Percentiles rank a stretch among this genome's conserved stretches.
phyloP scores from a whole-genome alignment of 2,888 invertebrate genomes.

The Dendrolimus houi region DNA sequence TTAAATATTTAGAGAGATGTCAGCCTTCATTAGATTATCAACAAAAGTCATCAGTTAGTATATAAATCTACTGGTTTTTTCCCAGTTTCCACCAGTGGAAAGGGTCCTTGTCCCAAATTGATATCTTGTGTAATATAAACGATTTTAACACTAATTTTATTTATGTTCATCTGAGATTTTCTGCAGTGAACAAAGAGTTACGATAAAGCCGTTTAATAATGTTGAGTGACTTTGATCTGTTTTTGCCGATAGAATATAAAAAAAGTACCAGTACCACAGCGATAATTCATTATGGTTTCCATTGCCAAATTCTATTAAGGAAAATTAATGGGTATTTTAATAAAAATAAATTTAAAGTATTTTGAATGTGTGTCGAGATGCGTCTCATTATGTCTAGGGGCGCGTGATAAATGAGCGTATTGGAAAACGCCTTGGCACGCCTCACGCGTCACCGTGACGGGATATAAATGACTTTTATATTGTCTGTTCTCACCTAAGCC shows the following conservation, averaged over 20 bases:
- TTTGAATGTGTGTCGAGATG: slow-evolving; percentile 51
- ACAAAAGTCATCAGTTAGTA: too few relatives aligned
- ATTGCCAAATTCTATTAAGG: slow-evolving; percentile 29
- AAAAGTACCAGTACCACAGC: slow-evolving; percentile 4
- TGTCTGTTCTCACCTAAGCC: slow-evolving; percentile 68
- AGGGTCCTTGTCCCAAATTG: too few relatives aligned
- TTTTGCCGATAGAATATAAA: neutral
- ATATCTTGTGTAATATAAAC: too few relatives aligned
- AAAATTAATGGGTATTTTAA: slow-evolving; percentile 40
- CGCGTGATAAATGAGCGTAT: slow-evolving; percentile 70
- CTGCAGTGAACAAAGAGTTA: neutral
- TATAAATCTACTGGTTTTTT: too few relatives aligned
- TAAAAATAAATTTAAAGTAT: slow-evolving; percentile 57
- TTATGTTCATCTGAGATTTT: too few relatives aligned
- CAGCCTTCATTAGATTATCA: too few relatives aligned
- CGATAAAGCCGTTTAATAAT: neutral
- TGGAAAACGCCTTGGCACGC: slow-evolving; percentile 69
- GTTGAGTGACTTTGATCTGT: neutral
- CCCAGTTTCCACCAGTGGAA: too few relatives aligned
- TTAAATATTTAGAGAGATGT: too few relatives aligned
- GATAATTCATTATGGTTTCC: slow-evolving; percentile 22
- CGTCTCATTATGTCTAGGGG: slow-evolving; percentile 66
- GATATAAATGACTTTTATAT: slow-evolving; percentile 72
- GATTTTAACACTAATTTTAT: too few relatives aligned
- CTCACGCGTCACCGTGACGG: slow-evolving; percentile 62